phyloP scores from a whole-genome alignment of 2,797 vertebrate genomes.

The Rhinoraja longicauda region DNA sequence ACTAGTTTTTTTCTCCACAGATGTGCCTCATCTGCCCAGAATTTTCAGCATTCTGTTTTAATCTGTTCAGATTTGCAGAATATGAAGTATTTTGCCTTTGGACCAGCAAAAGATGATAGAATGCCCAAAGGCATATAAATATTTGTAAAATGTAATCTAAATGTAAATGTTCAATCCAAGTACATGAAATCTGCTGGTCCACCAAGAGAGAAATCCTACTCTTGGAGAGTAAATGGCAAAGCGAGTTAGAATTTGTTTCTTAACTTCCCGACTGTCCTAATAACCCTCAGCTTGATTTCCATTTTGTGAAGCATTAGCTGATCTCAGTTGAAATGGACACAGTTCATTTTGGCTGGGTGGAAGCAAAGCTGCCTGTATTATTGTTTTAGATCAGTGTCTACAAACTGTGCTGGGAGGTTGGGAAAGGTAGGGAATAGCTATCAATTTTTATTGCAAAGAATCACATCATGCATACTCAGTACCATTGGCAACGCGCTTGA shows the following conservation, averaged over 20 bases:
- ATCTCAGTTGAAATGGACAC: background rate
- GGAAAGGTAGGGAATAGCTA: background rate
- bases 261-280: background rate
- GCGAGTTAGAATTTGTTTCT: background rate
- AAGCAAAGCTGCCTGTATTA: background rate
- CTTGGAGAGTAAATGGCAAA: background rate
- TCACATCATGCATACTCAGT: background rate
- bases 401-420: background rate
- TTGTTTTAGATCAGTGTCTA: background rate
- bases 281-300: background rate
- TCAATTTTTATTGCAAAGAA: background rate
- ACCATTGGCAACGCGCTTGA: background rate
- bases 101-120: background rate
- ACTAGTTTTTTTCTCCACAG: too few relatives aligned
- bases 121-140: background rate
- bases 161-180: background rate
- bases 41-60: too few relatives aligned
- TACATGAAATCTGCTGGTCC: background rate
- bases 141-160: constrained; percentile 21
- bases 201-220: background rate
- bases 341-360: background rate
- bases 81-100: too few relatives aligned
- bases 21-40: too few relatives aligned
- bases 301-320: background rate
- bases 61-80: too few relatives aligned